Percentiles rank a stretch among this genome's conserved stretches.
phyloP scores from a whole-genome alignment of 2,888 invertebrate genomes.

The Phortica magna region DNA sequence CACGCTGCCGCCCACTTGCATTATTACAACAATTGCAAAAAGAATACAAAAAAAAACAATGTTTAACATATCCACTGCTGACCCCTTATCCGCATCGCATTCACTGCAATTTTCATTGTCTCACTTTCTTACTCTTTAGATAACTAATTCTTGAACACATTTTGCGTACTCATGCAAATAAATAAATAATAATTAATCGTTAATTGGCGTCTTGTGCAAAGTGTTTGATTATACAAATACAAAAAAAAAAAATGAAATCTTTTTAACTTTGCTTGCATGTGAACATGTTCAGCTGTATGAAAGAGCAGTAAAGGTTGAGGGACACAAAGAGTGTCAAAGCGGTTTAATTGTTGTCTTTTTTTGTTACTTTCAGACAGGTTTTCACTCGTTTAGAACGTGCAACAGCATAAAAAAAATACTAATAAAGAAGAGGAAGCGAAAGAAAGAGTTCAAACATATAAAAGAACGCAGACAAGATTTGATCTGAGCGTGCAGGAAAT shows the following conservation, averaged over 20 bases:
- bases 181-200: conserved; percentile 65
- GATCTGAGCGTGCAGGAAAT: conserved; percentile 9
- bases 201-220: conserved; percentile 6
- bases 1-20: not conserved
- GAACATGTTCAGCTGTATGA: not conserved
- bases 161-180: conserved; percentile 32
- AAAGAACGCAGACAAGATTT: not conserved
- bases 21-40: conserved; percentile 15
- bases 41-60: not conserved
- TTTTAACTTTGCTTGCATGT: not conserved
- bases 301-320: not conserved
- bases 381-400: not conserved
- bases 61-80: conserved; percentile 38
- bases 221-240: conserved; percentile 27
- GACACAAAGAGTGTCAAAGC: not conserved
- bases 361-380: conserved; percentile 11
- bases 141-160: not conserved
- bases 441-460: not conserved
- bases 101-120: conserved; percentile 21
- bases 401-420: not conserved
- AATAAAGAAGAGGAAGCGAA: not conserved
- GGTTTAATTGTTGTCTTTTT: not conserved
- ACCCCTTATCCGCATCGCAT: not conserved
- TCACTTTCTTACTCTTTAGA: conserved; percentile 10
- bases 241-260: not conserved